These are phyloP conservation scores for Patella ulyssiponensis DNA, from an alignment of 2,888 invertebrate species.

Conservation along the genomic window DNA sequence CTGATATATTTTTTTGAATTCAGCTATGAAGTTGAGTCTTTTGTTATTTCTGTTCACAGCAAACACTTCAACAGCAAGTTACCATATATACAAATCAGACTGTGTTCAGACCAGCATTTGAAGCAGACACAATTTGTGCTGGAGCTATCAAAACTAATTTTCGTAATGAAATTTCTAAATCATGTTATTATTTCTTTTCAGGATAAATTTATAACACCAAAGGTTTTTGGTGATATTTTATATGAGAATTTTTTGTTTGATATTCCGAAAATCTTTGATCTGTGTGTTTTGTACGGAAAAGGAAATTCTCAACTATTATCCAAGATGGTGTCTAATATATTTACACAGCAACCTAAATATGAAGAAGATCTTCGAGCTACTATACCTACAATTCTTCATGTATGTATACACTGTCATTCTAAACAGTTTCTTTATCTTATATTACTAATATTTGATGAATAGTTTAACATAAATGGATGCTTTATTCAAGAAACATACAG, in stretches of 20 bases:
- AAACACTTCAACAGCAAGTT: too few relatives aligned
- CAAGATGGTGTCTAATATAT: conserved; percentile 79
- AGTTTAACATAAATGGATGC: too few relatives aligned
- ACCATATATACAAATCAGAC: background rate
- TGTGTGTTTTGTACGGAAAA: conserved; percentile 82
- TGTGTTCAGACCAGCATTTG: background rate
- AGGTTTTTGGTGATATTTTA: conserved; percentile 80
- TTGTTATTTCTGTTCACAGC: too few relatives aligned
- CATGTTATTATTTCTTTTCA: conserved; percentile 69
- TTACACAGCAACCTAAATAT: conserved; percentile 80
- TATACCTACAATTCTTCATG: conserved; percentile 66
- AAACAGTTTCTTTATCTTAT: too few relatives aligned
- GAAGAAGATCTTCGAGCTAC: conserved; percentile 75
- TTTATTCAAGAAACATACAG: too few relatives aligned
- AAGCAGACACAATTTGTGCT: too few relatives aligned
- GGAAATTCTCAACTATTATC: conserved; percentile 78
- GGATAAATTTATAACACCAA: conserved; percentile 76
- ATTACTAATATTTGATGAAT: too few relatives aligned
- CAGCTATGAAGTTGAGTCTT: too few relatives aligned
- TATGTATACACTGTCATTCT: conserved; percentile 38
- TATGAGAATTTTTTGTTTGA: conserved; percentile 87
- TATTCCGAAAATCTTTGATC: conserved; percentile 85
- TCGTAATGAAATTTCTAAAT: background rate
- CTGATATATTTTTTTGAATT: too few relatives aligned
- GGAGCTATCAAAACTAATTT: background rate